A percentile compares a stretch with the other conserved stretches of the same genome.
Evolutionary conservation across 2,888 invertebrate genomes (phyloP).

Genomic region (Eristalis pertinax): DNA sequence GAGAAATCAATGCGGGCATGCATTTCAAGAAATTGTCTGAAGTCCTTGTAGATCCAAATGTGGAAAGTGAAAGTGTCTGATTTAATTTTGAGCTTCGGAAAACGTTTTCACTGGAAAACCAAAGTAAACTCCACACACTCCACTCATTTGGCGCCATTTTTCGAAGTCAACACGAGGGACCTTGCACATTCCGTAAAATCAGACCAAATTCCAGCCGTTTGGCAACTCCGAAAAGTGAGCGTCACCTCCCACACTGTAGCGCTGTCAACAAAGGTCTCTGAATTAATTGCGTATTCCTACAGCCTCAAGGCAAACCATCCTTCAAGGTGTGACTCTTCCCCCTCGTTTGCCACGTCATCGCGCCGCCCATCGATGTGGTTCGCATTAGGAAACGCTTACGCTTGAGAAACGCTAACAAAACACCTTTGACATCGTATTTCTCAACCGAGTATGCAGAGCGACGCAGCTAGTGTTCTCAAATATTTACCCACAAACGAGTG

Average conservation of each 20-base stretch:
- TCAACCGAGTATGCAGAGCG: constrained; percentile 1
- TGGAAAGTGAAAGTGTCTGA: no score
- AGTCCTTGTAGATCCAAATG: no score
- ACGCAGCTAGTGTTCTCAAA: constrained; percentile 13
- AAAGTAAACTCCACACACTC: no score
- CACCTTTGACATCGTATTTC: constrained; percentile 16
- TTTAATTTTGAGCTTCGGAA: no score
- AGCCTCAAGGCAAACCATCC: constrained; percentile 14
- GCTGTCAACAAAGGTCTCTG: constrained; percentile 26
- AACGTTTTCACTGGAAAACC: no score
- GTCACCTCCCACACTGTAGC: constrained; percentile 41
- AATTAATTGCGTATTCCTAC: constrained; percentile 54
- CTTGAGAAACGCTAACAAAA: constrained; percentile 48
- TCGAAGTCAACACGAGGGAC: no score
- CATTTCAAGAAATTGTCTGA: no score
- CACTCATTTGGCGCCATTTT: no score
- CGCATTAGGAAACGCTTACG: neutral
- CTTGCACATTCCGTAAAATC: no score
- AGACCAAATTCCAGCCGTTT: neutral
- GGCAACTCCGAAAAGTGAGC: neutral
- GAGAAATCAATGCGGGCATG: no score
- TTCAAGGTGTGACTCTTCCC: neutral
- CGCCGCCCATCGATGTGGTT: constrained; percentile 26
- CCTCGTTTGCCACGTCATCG: constrained; percentile 9
- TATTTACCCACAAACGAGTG: constrained; percentile 25